These are phyloP conservation scores for Pomacea maculata DNA, from an alignment of 1,140 invertebrate species.

Conservation along the genomic window DNA sequence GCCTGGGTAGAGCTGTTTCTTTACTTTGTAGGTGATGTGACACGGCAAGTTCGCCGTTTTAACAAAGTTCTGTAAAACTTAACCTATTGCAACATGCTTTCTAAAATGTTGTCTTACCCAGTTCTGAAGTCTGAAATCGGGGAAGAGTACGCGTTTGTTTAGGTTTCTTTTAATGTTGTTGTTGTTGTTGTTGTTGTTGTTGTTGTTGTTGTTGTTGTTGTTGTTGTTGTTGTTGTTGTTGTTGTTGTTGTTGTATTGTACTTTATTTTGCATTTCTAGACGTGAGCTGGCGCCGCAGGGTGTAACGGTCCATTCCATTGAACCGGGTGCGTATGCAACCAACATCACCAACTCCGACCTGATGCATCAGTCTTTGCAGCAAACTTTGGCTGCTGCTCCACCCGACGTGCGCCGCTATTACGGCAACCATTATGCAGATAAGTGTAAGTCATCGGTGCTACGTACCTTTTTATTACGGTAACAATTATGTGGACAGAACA, in stretches of 20 bases:
- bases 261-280: conserved; percentile 21
- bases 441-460: conserved; percentile 42
- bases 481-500: too few species aligned
- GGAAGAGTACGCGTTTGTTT: background rate
- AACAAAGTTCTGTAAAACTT: too few species aligned
- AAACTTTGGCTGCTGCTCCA: background rate
- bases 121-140: background rate
- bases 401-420: conserved; percentile 47
- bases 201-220: background rate
- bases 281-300: conserved; percentile 38
- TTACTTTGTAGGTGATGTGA: too few species aligned
- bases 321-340: conserved; percentile 59
- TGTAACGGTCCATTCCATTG: conserved; percentile 54
- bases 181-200: background rate
- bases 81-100: too few species aligned
- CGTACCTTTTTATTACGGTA: too few species aligned
- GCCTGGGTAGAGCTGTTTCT: too few species aligned
- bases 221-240: too few species aligned
- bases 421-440: conserved; percentile 48
- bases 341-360: conserved; percentile 32
- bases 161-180: conserved; percentile 1
- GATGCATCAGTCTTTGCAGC: background rate
- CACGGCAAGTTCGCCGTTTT: too few species aligned
- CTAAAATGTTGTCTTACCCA: too few species aligned
- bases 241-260: background rate